Base-by-base conservation (phyloP, 2,888 invertebrate species). In the Cremastinae sp. region DNA sequence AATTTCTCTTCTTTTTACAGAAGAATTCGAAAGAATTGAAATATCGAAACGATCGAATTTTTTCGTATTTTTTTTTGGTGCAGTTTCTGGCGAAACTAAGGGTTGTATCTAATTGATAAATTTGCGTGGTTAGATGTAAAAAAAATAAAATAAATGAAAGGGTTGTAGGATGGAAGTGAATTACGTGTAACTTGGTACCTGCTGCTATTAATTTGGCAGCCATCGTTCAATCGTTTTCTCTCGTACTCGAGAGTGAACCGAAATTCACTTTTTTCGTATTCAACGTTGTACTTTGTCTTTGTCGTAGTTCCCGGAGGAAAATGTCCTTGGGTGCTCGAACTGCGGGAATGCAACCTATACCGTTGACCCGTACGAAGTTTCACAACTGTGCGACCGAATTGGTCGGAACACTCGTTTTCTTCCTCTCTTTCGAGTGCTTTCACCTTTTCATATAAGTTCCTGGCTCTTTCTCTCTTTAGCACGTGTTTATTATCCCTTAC, bases 161-260 rank as follows among this genome's bases (percentile, higher is more conserved):
- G 82, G 82, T 81, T 83, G 81, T 83, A 78, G 80, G 77, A 84
- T 80, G 79, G 74, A 70, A 28, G 80, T 55, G 8, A 10, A 12
- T 28, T 71, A 14, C 39, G 45, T 14, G 45, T 39, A 56, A 51
- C 39, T 37, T 35, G 64, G 53, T 47, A 45, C 12, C 20, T 12
- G 80, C 80, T 80, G 83, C 85, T 82, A 85, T 86, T 86, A 85
- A 85, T 86, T 85, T 83, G 79, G 82, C 81, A 84, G 81, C 80
- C 80, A 83, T 84, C 84, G 83, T 85, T 85, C 41, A 14, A 39
- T 9, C 82, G 82, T 79, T 16, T 78, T 75, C 78, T 74, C 12
- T 12, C 12, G 12, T n/a, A 28, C 28, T 28, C 28, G 39, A 45
- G 7, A 9, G 61, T 28, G 47, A 53, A 62, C 71, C 10, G 43